Percentiles rank a stretch among this genome's conserved stretches.
phyloP scores from a whole-genome alignment of 1,140 invertebrate species.

The Agraylea sexmaculata region DNA sequence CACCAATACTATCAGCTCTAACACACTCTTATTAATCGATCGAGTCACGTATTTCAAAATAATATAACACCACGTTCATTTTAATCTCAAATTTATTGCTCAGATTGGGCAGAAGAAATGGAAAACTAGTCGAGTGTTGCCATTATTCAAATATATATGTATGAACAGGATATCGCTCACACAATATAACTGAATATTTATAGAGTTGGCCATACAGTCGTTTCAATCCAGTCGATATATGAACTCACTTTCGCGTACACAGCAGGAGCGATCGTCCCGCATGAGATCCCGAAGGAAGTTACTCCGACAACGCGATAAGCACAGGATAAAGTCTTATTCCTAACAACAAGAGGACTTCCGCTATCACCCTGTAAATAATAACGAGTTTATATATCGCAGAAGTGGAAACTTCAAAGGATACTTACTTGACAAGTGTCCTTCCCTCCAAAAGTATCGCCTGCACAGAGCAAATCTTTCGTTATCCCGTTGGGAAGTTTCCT shows the following conservation, averaged over 20 bases:
- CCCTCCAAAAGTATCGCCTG: conserved; percentile 24
- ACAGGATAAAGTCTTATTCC: neutral
- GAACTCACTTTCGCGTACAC: conserved; percentile 56
- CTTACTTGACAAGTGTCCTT: conserved; percentile 13
- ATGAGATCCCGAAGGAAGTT: conserved; percentile 50
- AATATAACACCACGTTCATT: too few relatives aligned
- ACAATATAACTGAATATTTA: too few relatives aligned
- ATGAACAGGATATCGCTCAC: too few relatives aligned
- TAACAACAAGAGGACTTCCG: conserved; percentile 32
- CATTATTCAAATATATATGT: too few relatives aligned
- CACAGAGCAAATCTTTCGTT: conserved; percentile 10
- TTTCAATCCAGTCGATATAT: conserved; percentile 57
- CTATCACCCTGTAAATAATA: conserved; percentile 48
- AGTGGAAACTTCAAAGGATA: too few relatives aligned
- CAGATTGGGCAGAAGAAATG: too few relatives aligned
- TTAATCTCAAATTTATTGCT: too few relatives aligned
- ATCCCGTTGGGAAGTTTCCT: conserved; percentile 16
- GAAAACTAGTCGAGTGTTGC: too few relatives aligned
- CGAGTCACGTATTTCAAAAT: too few relatives aligned
- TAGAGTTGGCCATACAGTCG: conserved; percentile 42
- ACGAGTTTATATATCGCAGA: too few relatives aligned
- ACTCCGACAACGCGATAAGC: conserved; percentile 35
- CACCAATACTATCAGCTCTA: too few relatives aligned
- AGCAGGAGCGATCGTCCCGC: conserved; percentile 43
- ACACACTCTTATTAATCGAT: too few relatives aligned